phyloP scores from a whole-genome alignment of 2,113 vertebrate genomes.

The Nycticorax nycticorax region DNA sequence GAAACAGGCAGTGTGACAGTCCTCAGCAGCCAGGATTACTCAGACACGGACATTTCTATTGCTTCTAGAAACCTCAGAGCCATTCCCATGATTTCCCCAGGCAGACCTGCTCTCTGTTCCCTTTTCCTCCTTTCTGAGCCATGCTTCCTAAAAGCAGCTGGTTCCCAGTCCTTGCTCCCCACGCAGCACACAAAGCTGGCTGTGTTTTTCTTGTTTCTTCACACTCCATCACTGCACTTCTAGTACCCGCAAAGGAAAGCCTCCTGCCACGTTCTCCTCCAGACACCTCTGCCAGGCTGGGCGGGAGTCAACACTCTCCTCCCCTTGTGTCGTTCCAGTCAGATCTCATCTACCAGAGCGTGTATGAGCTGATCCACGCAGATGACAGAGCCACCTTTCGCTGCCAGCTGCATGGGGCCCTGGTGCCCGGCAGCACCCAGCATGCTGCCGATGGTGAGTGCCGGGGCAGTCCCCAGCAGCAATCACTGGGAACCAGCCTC shows the following conservation, averaged over 20 bases:
- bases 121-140: neutral
- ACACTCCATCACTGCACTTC: accelerated
- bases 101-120: neutral
- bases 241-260: neutral
- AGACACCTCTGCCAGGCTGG: neutral
- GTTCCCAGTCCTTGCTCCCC: neutral
- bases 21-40: neutral
- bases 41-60: neutral
- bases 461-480: accelerated
- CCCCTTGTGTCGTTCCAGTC: neutral
- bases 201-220: neutral
- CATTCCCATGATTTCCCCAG: neutral
- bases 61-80: neutral
- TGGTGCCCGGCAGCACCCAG: accelerated
- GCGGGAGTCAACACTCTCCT: neutral
- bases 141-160: neutral
- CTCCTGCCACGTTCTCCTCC: neutral
- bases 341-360: conserved; percentile 12
- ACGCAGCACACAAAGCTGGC: accelerated
- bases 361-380: neutral
- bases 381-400: neutral
- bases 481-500: neutral
- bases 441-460: neutral
- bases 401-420: neutral
- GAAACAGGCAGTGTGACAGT: neutral